Evolutionary conservation across 2,113 vertebrate genomes (phyloP).

Genomic region (Crocuta crocuta): DNA sequence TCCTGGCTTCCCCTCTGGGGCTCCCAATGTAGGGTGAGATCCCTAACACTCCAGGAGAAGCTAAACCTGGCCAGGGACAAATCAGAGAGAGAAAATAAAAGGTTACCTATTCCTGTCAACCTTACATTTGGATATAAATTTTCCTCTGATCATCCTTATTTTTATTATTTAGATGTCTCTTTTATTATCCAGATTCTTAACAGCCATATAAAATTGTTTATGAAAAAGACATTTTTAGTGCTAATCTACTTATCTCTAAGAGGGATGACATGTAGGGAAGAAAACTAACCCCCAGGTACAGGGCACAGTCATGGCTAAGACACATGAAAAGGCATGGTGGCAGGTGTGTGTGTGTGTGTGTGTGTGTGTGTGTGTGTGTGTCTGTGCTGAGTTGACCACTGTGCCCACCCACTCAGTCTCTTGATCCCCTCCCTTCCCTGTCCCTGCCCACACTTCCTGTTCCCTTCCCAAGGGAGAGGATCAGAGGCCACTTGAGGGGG

Average conservation of each 20-base stretch:
- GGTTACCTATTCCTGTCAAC: rapidly evolving
- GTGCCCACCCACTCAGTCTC: not conserved
- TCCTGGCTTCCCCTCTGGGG: not conserved
- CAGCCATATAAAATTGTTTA: not conserved
- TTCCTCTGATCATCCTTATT: not conserved
- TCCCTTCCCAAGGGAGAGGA: not conserved
- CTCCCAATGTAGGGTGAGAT: not conserved
- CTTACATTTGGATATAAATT: not conserved
- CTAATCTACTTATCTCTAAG: not conserved
- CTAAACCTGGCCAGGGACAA: not conserved
- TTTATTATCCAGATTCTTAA: not conserved
- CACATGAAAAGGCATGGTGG: not conserved
- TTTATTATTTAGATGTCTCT: not conserved
- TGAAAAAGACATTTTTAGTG: not conserved
- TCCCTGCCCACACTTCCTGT: not conserved
- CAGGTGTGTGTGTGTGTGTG: too few species aligned
- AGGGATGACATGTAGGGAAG: not conserved
- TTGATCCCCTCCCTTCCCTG: not conserved
- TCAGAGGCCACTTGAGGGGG: not conserved
- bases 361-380: too few species aligned
- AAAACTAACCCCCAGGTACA: not conserved
- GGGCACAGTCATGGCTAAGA: not conserved
- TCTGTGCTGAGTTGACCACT: not conserved
- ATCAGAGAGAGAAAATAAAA: not conserved
- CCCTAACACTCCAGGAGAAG: not conserved